Evolutionary conservation across 2,797 vertebrate species (phyloP).

Genomic region (Pseudocheirus occidentalis): DNA sequence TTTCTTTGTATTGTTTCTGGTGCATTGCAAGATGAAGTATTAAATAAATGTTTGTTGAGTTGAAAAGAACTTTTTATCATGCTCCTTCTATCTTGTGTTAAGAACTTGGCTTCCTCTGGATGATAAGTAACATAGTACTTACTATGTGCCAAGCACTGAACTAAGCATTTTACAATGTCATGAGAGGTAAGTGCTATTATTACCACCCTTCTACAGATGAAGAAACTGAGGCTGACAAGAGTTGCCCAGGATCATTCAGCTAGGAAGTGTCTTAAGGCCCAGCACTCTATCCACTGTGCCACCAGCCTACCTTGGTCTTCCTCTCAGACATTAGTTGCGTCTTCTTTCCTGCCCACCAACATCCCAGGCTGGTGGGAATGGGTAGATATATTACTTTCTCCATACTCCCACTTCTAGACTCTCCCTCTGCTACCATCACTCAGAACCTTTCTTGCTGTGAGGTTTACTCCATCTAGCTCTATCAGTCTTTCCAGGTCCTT

Average conservation of each 20-base stretch:
- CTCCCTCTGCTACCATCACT: background rate
- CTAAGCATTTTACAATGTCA: background rate
- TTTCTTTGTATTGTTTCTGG: too few species aligned
- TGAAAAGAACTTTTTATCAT: background rate
- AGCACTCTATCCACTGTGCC: background rate
- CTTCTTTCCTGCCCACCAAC: background rate
- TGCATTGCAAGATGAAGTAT: background rate
- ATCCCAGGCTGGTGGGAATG: background rate
- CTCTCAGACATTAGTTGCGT: background rate
- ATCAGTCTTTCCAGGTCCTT: background rate
- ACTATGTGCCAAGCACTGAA: background rate
- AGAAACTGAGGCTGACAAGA: background rate
- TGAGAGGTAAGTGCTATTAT: background rate
- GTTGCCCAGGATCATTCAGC: background rate
- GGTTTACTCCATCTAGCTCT: background rate
- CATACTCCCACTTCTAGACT: background rate
- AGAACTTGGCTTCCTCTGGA: background rate
- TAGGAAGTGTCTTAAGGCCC: too few species aligned
- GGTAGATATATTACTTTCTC: background rate
- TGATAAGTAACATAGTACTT: background rate
- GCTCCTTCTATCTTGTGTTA: background rate
- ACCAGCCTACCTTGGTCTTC: background rate
- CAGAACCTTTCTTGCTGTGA: background rate
- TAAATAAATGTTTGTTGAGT: background rate
- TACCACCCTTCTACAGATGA: background rate